phyloP scores from a whole-genome alignment of 1,140 invertebrate species.

The Bombus pyrosoma region DNA sequence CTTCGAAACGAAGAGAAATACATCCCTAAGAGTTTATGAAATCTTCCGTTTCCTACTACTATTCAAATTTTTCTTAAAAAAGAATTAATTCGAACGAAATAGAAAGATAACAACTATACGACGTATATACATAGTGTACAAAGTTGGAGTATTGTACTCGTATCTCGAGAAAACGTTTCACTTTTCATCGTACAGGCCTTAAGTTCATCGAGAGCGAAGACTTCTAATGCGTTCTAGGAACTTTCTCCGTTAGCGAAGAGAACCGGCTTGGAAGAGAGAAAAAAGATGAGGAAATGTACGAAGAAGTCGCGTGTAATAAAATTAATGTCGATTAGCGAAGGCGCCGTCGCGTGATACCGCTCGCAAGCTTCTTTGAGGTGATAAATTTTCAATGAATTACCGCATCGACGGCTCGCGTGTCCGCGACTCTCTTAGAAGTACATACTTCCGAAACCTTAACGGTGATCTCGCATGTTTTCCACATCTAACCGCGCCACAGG shows the following conservation, averaged over 20 bases:
- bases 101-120: neutral
- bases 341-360: conserved; percentile 49
- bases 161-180: neutral
- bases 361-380: conserved; percentile 27
- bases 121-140: neutral
- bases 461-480: conserved; percentile 57
- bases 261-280: neutral
- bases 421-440: conserved; percentile 46
- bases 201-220: neutral
- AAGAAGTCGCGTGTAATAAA: conserved; percentile 43
- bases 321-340: conserved; percentile 40
- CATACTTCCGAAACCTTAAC: conserved; percentile 61
- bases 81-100: neutral
- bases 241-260: conserved; percentile 9
- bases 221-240: conserved; percentile 8
- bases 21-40: neutral
- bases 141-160: neutral
- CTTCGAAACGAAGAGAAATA: neutral
- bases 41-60: neutral
- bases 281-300: conserved; percentile 3
- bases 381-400: conserved; percentile 66
- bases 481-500: conserved; percentile 8
- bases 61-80: neutral
- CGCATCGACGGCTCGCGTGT: conserved; percentile 52
- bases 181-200: neutral